Evolutionary conservation across 2,113 vertebrate species (phyloP).

Genomic region (Cacatua alba): DNA sequence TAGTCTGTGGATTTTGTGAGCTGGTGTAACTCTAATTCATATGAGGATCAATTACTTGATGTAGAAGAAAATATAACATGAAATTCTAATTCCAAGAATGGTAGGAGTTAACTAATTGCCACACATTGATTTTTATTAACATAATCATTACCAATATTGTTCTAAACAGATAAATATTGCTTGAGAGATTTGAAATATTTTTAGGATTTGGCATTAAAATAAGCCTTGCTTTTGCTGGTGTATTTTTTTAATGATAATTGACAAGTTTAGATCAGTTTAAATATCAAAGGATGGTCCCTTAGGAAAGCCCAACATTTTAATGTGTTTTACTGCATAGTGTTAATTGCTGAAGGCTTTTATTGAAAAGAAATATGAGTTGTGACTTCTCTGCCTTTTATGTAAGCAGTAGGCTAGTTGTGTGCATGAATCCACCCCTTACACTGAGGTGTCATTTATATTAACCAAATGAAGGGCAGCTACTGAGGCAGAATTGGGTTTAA

Average conservation of each 20-base stretch:
- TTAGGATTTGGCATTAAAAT: not conserved
- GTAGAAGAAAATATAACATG: slow-evolving; percentile 45
- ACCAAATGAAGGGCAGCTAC: too few species aligned
- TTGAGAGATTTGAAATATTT: not conserved
- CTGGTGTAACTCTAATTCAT: slow-evolving; percentile 24
- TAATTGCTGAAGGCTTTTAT: not conserved
- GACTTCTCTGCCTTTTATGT: not conserved
- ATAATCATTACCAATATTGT: not conserved
- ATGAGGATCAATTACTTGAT: slow-evolving; percentile 48
- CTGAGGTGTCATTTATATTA: fast-evolving
- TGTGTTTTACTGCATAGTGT: not conserved
- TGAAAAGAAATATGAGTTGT: not conserved
- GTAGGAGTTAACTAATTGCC: slow-evolving; percentile 22
- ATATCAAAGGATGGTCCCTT: not conserved
- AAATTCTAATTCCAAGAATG: not conserved
- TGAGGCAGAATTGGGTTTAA: too few species aligned
- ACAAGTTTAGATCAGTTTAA: not conserved
- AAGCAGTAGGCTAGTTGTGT: not conserved
- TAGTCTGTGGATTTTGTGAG: not conserved
- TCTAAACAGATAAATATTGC: not conserved
- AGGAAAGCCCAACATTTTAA: too few species aligned
- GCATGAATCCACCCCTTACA: fast-evolving
- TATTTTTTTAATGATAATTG: not conserved
- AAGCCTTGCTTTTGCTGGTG: not conserved
- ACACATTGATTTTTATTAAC: slow-evolving; percentile 48